These are phyloP conservation scores for Eupithecia exiguata DNA, from an alignment of 2,888 invertebrate species.

Conservation along the genomic window DNA sequence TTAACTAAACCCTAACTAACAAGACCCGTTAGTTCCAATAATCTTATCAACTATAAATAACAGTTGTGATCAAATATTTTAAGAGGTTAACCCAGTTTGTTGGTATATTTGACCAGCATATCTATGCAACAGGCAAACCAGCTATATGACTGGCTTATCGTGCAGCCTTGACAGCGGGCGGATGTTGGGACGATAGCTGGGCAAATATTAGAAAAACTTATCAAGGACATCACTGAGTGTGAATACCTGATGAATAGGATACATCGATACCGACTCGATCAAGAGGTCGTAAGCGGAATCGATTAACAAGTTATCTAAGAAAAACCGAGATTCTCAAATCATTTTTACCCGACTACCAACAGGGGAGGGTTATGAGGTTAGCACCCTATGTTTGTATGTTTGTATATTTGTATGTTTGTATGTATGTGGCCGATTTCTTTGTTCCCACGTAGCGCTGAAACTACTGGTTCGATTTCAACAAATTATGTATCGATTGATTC, in stretches of 20 bases:
- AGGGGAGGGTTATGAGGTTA: too few relatives aligned
- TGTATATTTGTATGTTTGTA: too few relatives aligned
- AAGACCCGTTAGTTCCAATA: conserved; percentile 24
- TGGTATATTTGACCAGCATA: conserved; percentile 62
- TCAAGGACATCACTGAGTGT: conserved; percentile 32
- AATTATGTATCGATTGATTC: too few relatives aligned
- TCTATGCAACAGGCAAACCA: conserved; percentile 57
- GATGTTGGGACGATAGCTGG: conserved; percentile 64
- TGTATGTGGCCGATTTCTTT: too few relatives aligned
- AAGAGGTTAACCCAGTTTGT: conserved; percentile 66
- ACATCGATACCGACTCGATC: background rate
- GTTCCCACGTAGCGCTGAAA: too few relatives aligned
- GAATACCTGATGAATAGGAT: background rate
- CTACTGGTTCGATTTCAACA: too few relatives aligned
- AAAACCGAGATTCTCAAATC: background rate
- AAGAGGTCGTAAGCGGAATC: background rate
- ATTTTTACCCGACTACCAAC: too few relatives aligned
- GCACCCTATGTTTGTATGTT: too few relatives aligned
- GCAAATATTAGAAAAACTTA: conserved; percentile 50
- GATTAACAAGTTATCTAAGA: background rate
- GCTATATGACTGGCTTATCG: conserved; percentile 62
- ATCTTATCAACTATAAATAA: conserved; percentile 27
- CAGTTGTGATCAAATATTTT: conserved; percentile 53
- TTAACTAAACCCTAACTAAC: conserved; percentile 23
- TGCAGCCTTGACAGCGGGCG: conserved; percentile 67